These are phyloP conservation scores for Micropterix aruncella DNA, from an alignment of 2,888 invertebrate genomes.

Conservation along the genomic window DNA sequence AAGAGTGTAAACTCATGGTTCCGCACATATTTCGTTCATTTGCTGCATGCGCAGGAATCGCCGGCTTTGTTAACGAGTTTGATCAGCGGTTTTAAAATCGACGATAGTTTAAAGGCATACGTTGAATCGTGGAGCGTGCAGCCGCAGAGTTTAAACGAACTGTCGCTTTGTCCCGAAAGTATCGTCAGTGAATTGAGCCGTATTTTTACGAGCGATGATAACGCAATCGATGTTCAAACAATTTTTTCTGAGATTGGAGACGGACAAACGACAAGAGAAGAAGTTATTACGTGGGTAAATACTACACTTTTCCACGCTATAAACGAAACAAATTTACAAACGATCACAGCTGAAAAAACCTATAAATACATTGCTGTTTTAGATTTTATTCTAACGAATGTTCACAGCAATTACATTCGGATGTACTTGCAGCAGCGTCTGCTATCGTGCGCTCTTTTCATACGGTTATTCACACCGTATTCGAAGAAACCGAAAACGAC, in stretches of 20 bases:
- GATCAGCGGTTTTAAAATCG: background rate
- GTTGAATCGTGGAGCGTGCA: background rate
- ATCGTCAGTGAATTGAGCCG: background rate
- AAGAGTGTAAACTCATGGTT: background rate
- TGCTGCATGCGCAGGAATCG: background rate
- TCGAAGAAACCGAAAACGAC: background rate
- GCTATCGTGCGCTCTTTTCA: background rate
- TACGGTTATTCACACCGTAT: background rate
- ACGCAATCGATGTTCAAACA: too few species aligned
- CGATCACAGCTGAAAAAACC: background rate
- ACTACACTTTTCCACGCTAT: background rate
- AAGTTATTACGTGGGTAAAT: background rate
- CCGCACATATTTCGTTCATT: background rate
- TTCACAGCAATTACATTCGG: constrained; percentile 24
- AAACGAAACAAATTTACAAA: background rate
- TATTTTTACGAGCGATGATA: background rate
- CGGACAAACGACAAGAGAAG: background rate
- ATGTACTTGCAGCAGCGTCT: constrained; percentile 4
- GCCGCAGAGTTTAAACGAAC: background rate
- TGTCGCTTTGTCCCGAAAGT: background rate
- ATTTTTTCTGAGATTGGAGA: background rate
- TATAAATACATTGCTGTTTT: constrained; percentile 20
- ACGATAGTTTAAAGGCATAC: background rate
- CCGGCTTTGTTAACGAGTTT: background rate
- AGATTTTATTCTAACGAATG: constrained; percentile 22